Evolutionary conservation across 2,113 vertebrate genomes (phyloP), one percentile per base, ranked within the genome.

Genomic region (Anolis sagrei): DNA sequence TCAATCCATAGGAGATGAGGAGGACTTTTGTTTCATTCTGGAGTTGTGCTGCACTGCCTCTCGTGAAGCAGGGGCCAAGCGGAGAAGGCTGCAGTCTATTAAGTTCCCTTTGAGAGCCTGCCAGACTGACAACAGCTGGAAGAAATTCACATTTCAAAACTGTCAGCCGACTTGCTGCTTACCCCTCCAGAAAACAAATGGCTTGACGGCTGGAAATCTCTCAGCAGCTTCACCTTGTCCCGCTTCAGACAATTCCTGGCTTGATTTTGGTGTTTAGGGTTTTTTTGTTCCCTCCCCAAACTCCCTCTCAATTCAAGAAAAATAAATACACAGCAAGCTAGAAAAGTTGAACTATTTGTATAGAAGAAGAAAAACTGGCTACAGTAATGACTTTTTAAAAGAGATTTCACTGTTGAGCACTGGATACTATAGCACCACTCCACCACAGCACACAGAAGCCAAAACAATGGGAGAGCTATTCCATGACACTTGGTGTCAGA

Each of bases 101-200:
- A 95, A 95, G 92, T 90, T 93, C 90, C 92, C 93, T 95, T 95
- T 94, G 94, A 94, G 94, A 92, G 84, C 68, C 92, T 93, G 94
- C 94, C 94, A 95, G 92, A 6, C 92, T 93, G 93, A 94, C 93
- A 93, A 14, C 93, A 95, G 94, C 93, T 94, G 93, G 94, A 94
- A 95, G 92, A 89, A 94, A 94, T 95, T 94, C 94, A 77, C 84
- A 2, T 85, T 76, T 76, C 81, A 2, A 92, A 92, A 89, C 93
- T 91, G 84, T 86, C 93, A 69, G 89, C 92, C 70, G 8, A 79
- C 81, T 75, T 48, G 77, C 81, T 74, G 1, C 70, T 85, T 87
- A 69, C 83, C 90, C 80, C 79, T 90, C 92, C 89, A 90, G 82
- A 84, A 84, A 84, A 76, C 86, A 39, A 64, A 68, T 87, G 58